Base-by-base conservation (phyloP, 2,113 vertebrate species). In the Chlorocebus sabaeus region DNA sequence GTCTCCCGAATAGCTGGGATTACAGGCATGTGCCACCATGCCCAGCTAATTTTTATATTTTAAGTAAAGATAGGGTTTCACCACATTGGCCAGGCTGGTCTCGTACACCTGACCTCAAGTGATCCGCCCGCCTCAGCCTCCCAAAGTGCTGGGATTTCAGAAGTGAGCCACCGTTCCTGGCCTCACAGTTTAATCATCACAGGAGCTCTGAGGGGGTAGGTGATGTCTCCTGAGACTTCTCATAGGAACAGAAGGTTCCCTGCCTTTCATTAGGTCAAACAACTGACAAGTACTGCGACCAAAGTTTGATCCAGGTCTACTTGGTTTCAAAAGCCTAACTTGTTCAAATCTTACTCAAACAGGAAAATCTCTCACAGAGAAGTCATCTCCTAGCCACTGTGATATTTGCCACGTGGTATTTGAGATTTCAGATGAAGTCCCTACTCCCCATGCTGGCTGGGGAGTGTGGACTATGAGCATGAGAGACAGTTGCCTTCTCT, bases 401-500 rank as follows among this genome's bases (percentile, higher is more conserved):
- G 23, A 48, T 14, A 61, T 67, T 75, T 55, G 11, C 35, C 45
- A 6, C 5, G 18, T 12, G 59, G 68, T 18, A 73, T 90, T 1
- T 59, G 87, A 89, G 9, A 20, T 40, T 73, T 35, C 40, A 52
- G 27, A 27, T 16, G 61, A 43, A 83, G 38, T 16, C 10, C 32
- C 25, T 83, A 52, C 23, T n/a, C 72, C 32, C 12, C 5, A 30
- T 0, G 4, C 76, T 14, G 4, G 30, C 57, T 72, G 59, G 61
- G 23, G 32, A 40, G 17, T 0, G 0, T 6, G 18, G 12, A 23
- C 2, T 35, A 5, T 1, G 38, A 50, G 43, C 52, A 38, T 20
- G 40, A 35, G 13, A 48, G 52, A 14, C 3, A 67, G 52, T 32
- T n/a, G 38, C 73, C 87, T 89, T 35, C 48, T 73, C 72, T 48